Conservation (phyloP, 2,113 vertebrate genomes). For the Coptodon bakossiorum region DNA sequence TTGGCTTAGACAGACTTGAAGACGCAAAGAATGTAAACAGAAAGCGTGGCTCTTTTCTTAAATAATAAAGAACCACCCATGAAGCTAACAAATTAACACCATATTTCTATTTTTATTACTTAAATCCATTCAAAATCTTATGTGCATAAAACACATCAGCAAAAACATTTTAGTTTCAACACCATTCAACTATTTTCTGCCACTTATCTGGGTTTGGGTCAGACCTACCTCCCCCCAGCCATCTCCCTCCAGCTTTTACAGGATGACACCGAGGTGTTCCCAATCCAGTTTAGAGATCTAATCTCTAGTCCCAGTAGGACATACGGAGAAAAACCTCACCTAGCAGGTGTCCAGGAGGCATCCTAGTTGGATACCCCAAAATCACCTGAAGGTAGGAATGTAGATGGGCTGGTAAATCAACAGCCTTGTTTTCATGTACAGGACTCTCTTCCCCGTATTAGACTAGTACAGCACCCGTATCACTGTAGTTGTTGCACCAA, state of each 20-base stretch:
- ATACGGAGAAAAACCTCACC: background rate
- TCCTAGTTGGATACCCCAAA: background rate
- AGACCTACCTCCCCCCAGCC: background rate
- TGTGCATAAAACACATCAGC: background rate
- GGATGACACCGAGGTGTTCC: background rate
- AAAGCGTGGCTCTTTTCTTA: background rate
- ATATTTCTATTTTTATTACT: background rate
- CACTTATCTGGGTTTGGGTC: background rate
- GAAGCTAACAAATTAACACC: background rate
- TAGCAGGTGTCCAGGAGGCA: background rate
- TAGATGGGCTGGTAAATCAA: background rate
- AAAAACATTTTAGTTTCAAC: background rate
- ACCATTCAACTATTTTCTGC: background rate
- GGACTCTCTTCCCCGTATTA: background rate
- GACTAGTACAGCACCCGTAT: background rate
- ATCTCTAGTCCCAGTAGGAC: background rate
- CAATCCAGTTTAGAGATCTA: accelerated
- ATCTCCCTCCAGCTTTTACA: background rate
- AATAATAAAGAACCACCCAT: background rate
- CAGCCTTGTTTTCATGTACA: background rate
- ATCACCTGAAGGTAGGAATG: background rate
- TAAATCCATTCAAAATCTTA: background rate
- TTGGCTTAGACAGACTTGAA: background rate
- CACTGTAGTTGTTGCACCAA: background rate
- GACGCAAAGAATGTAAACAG: background rate